A percentile compares a stretch with the other conserved stretches of the same genome.
Evolutionary conservation across 2,888 invertebrate genomes (phyloP).

Genomic region (Athalia cordata): DNA sequence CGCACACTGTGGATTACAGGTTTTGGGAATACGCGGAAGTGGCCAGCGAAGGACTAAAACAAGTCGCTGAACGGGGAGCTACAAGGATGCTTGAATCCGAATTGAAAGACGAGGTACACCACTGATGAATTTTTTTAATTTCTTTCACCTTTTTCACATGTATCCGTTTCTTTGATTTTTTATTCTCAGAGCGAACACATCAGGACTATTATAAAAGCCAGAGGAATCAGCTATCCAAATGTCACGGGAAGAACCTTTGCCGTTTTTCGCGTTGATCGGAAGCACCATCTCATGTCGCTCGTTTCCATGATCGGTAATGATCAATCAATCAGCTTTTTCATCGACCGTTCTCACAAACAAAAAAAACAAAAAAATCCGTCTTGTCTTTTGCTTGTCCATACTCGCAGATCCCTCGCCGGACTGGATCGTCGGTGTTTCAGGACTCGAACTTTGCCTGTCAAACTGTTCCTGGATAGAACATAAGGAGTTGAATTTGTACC

Average conservation of each 20-base stretch:
- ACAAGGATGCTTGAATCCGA: constrained; percentile 92
- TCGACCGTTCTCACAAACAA: not conserved
- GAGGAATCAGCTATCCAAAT: constrained; percentile 92
- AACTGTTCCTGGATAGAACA: constrained; percentile 96
- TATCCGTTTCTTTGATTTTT: not conserved
- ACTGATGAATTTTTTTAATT: not conserved
- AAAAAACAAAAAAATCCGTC: not conserved
- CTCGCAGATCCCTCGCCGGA: constrained; percentile 93
- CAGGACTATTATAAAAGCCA: constrained; percentile 91
- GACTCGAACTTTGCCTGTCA: constrained; percentile 88
- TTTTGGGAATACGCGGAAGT: constrained; percentile 94
- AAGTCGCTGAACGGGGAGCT: constrained; percentile 93
- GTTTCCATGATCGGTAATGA: constrained; percentile 88
- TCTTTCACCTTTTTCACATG: not conserved
- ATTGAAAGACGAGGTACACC: constrained; percentile 84
- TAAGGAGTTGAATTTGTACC: constrained; percentile 88
- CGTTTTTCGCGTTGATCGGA: constrained; percentile 88
- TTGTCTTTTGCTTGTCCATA: not conserved
- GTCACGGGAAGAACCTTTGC: constrained; percentile 90
- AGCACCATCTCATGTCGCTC: constrained; percentile 90
- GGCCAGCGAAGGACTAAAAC: constrained; percentile 92
- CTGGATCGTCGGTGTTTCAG: constrained; percentile 96
- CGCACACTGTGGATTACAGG: constrained; percentile 90
- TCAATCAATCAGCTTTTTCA: not conserved
- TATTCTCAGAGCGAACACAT: constrained; percentile 77